These are phyloP conservation scores for Meloe dianella DNA, from an alignment of 2,888 invertebrate genomes.

Conservation along the genomic window DNA sequence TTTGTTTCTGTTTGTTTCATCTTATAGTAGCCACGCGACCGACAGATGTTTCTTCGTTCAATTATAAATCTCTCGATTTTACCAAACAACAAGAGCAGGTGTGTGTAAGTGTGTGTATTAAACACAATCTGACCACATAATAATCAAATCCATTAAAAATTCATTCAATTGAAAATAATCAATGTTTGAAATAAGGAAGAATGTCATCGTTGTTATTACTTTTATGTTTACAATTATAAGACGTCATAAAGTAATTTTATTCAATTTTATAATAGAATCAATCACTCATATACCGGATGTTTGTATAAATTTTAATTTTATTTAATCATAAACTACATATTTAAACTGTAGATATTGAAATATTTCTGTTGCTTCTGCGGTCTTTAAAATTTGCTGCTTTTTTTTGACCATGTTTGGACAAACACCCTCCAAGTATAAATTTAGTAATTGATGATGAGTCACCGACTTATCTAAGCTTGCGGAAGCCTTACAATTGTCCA, in stretches of 20 bases:
- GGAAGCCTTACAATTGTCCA: no score
- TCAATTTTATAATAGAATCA: background rate
- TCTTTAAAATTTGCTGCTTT: no score
- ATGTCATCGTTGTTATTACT: background rate
- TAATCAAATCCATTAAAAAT: background rate
- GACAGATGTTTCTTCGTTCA: slow-evolving; percentile 34
- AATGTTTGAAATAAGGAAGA: background rate
- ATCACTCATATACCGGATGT: background rate
- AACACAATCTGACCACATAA: no score
- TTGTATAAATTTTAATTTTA: background rate
- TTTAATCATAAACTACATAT: no score
- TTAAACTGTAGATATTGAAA: no score
- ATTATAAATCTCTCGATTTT: background rate
- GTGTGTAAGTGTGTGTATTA: no score
- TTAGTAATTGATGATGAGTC: no score
- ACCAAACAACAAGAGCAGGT: background rate
- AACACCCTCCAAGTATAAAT: no score
- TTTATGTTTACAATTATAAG: background rate
- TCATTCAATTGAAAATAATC: background rate
- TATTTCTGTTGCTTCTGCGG: no score
- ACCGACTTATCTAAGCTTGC: no score
- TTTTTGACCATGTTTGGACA: no score
- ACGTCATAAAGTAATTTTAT: background rate
- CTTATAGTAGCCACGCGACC: slow-evolving; percentile 38
- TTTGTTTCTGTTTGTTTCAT: slow-evolving; percentile 14